Conservation (phyloP, 2,797 vertebrate species). For the Columba guinea region DNA sequence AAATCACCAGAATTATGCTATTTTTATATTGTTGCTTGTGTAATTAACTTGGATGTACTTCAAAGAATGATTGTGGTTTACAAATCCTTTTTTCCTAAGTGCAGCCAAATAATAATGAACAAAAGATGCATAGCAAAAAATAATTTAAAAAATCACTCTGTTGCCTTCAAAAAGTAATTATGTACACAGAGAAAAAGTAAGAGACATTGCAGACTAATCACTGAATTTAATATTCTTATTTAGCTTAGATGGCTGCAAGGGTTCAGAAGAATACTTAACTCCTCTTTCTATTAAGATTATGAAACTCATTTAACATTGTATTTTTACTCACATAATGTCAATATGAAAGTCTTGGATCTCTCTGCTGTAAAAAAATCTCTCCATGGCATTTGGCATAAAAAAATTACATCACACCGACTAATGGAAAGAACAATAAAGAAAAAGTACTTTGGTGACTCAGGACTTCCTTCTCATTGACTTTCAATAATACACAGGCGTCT, state of each 20-base stretch:
- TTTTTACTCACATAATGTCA: not conserved
- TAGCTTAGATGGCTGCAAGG: not conserved
- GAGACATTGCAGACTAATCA: not conserved
- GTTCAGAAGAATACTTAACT: not conserved
- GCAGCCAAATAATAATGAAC: conserved; percentile 60
- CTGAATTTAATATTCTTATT: not conserved
- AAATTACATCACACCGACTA: not conserved
- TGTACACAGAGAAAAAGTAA: not conserved
- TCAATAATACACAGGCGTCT: not conserved
- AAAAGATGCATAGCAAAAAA: not conserved
- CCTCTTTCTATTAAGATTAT: not conserved
- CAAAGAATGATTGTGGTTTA: conserved; percentile 41
- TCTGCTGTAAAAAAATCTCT: not conserved
- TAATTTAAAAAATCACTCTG: not conserved
- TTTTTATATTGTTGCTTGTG: conserved; percentile 11
- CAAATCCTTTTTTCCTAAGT: conserved; percentile 23
- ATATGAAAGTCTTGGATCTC: not conserved
- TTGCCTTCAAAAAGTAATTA: conserved; percentile 45
- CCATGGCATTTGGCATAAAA: not conserved
- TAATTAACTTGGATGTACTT: conserved; percentile 67
- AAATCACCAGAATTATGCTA: not conserved
- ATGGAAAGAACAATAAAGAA: not conserved
- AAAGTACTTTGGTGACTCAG: not conserved
- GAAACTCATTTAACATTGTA: not conserved
- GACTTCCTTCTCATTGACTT: conserved; percentile 25